These are phyloP conservation scores for Pseudotriccus pelzelni DNA, from an alignment of 2,797 vertebrate species.

Conservation along the genomic window DNA sequence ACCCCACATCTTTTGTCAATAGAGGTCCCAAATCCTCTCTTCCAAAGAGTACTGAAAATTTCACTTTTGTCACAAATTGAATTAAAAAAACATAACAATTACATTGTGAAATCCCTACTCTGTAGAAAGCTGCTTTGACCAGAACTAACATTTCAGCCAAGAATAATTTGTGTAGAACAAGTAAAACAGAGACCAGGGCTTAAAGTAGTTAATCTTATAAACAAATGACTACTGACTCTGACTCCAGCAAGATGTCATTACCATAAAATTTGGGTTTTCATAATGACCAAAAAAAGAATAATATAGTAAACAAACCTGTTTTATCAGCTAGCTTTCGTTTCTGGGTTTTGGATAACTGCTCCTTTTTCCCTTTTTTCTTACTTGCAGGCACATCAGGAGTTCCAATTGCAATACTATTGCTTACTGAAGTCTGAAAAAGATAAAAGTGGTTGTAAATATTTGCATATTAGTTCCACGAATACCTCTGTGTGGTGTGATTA, in stretches of 20 bases:
- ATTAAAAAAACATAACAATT: neutral
- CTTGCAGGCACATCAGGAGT: constrained; percentile 66
- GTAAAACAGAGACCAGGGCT: neutral
- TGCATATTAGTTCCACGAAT: neutral
- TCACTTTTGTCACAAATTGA: neutral
- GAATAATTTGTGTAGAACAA: neutral
- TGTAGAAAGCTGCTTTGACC: neutral
- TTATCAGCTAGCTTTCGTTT: constrained; percentile 90
- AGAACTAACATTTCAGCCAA: neutral
- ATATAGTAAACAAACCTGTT: constrained; percentile 81
- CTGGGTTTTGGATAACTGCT: constrained; percentile 96
- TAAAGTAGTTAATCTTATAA: neutral
- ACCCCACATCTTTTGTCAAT: fast-evolving
- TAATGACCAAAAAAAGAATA: neutral
- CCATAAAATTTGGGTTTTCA: neutral
- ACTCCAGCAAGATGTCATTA: neutral
- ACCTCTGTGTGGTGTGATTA: neutral
- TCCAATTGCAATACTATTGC: constrained; percentile 73
- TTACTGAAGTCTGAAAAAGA: constrained; percentile 79
- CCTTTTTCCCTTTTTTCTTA: constrained; percentile 96
- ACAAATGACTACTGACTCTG: neutral
- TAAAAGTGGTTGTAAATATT: neutral
- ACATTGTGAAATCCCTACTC: neutral
- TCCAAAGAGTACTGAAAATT: neutral
- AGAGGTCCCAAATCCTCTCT: neutral